These are phyloP conservation scores for Macrosiphum euphorbiae DNA, from an alignment of 2,888 invertebrate genomes.

Conservation along the genomic window DNA sequence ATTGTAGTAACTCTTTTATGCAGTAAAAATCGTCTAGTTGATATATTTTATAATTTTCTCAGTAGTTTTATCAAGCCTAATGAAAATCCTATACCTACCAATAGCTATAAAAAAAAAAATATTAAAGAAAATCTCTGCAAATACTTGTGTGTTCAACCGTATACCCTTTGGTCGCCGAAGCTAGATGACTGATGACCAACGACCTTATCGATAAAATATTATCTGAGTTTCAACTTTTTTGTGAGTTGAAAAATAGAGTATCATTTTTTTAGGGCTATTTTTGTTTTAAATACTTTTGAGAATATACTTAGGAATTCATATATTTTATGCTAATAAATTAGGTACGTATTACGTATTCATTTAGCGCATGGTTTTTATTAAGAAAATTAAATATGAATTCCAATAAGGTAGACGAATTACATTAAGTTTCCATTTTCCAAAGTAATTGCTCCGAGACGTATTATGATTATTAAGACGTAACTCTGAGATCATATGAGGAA, in stretches of 20 bases:
- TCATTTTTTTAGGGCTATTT: neutral
- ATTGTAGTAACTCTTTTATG: neutral
- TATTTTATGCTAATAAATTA: neutral
- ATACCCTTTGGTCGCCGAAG: neutral
- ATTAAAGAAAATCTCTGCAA: neutral
- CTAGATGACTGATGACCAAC: neutral
- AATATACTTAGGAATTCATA: neutral
- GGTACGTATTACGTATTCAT: neutral
- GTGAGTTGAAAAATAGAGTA: neutral
- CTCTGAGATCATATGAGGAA: slow-evolving; percentile 22
- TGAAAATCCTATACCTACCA: neutral
- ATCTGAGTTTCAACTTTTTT: neutral
- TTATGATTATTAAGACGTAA: slow-evolving; percentile 54
- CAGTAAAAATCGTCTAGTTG: neutral
- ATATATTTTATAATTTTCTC: neutral
- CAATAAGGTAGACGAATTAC: neutral
- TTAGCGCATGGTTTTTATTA: neutral
- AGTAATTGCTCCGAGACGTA: slow-evolving; percentile 25
- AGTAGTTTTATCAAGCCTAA: neutral
- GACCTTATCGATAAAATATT: neutral
- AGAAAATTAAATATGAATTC: neutral
- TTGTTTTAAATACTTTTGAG: neutral
- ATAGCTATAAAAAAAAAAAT: neutral
- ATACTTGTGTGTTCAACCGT: neutral
- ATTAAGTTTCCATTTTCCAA: neutral